phyloP scores from a whole-genome alignment of 1,140 invertebrate genomes.

The Trichomalopsis sarcophagae region DNA sequence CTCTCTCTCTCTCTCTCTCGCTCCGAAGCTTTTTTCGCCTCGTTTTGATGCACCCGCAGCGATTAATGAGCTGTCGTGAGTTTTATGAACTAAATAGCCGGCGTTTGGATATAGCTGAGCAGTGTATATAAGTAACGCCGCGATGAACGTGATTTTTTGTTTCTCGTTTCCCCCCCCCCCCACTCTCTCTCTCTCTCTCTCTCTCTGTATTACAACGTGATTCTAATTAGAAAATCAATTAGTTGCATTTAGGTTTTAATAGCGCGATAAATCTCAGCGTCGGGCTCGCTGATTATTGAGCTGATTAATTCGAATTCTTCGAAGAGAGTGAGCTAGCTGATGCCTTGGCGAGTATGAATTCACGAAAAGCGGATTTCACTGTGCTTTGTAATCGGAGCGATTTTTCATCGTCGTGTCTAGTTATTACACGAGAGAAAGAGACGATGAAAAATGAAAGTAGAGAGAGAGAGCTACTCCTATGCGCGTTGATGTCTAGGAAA shows the following conservation, averaged over 20 bases:
- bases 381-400: not conserved
- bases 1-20: not conserved
- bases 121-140: not conserved
- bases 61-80: conserved; percentile 3
- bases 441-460: not conserved
- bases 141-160: not conserved
- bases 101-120: not conserved
- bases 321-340: not conserved
- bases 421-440: not conserved
- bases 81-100: conserved; percentile 1
- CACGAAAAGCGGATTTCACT: too few species aligned
- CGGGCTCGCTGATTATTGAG: not conserved
- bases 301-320: not conserved
- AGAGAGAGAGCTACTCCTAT: not conserved
- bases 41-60: conserved; percentile 2
- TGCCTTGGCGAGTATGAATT: not conserved
- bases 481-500: not conserved
- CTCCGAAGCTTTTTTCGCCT: not conserved
- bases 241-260: conserved; percentile 1
- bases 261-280: not conserved
- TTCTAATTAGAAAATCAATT: conserved; percentile 2
- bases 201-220: not conserved
- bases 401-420: not conserved
- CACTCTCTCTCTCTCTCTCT: not conserved
- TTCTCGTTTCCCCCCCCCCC: too few species aligned